Base-by-base conservation (phyloP, 2,797 vertebrate genomes). In the Pelobates cultripes region DNA sequence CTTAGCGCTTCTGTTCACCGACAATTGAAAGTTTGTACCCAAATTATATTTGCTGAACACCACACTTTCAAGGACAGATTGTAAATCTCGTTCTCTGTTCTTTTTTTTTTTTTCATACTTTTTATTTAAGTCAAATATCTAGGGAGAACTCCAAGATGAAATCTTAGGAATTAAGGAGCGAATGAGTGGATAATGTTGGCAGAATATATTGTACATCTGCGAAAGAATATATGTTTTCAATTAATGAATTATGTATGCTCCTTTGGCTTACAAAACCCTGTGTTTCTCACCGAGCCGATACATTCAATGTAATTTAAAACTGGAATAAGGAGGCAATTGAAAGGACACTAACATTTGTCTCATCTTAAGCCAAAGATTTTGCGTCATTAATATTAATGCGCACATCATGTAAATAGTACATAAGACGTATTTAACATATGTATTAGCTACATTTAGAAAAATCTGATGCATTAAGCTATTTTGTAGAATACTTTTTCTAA, bases 381-480 rank as follows among this genome's bases (percentile, higher is more conserved):
- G 41, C 41, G 57, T 75, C 73, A 64, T 53, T 76, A 45, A 74
- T 78, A 70, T 74, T 79, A 75, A 70, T 63, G 63, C 17, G 15
- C 12, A 42, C 41, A 60, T 70, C 28, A 42, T 15, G 40, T 73
- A 51, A 73, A 78, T 61, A 83, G 51, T 61, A 40, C 28, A 69
- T 68, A 75, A 75, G 67, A 71, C 79, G 67, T 84, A 74, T 79
- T 74, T 75, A 84, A 85, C 85, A 86, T 83, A 81, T 45, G n/a
- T 75, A 85, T 88, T 90, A 86, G 70, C 85, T 64, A 77, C 82
- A 78, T 85, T 89, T 87, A 86, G 67, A 88, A 88, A 91, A 70
- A 78, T 84, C 89, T 88, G 89, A 91, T 90, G 87, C 91, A 91
- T 89, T 89, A 91, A 90, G 80, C 81, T 44, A 86, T 89, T 92